Conservation (phyloP, 2,888 invertebrate genomes). For the Drosophila kokeensis region DNA sequence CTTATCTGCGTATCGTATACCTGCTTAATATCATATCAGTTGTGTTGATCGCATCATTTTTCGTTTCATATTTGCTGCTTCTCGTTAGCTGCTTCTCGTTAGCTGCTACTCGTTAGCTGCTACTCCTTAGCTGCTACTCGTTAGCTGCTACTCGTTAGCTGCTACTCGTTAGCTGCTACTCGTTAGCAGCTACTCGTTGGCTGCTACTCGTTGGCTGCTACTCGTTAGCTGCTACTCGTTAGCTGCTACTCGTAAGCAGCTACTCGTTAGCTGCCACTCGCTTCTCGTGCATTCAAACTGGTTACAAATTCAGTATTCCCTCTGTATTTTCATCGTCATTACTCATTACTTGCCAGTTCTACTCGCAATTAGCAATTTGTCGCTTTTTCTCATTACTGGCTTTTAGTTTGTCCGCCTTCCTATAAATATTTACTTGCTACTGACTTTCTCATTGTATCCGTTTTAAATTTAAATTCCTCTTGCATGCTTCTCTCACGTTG, state of each 20-base stretch:
- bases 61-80: background rate
- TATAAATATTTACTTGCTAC: background rate
- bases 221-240: background rate
- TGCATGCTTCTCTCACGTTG: too few relatives aligned
- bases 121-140: background rate
- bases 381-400: background rate
- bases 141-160: too few relatives aligned
- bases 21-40: conserved; percentile 9
- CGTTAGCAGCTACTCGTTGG: background rate
- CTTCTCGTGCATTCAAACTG: background rate
- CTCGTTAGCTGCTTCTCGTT: background rate
- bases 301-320: background rate
- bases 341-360: background rate
- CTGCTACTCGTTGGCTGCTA: background rate
- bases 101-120: background rate
- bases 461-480: background rate
- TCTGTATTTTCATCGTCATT: background rate
- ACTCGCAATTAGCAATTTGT: background rate
- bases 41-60: background rate
- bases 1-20: background rate
- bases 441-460: background rate
- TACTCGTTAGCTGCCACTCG: background rate
- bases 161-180: background rate
- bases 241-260: background rate
- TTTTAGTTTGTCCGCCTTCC: background rate